Percentiles rank a stretch among this genome's conserved stretches.
Conservation (phyloP, 1,140 invertebrate species). For the Eriosoma lanigerum region DNA sequence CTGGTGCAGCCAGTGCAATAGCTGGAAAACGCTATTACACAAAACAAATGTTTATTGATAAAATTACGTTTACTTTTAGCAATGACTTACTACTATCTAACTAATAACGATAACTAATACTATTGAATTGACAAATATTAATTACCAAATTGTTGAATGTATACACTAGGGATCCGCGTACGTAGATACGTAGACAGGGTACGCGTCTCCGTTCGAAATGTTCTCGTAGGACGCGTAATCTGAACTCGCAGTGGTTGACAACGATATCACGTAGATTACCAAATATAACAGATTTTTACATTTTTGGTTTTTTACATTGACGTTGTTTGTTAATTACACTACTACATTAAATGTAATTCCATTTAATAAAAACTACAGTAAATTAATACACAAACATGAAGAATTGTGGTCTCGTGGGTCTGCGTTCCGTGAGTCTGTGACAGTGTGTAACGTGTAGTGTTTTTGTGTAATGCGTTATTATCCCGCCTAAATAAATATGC, state of each 20-base stretch:
- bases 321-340: background rate
- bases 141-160: too few relatives aligned
- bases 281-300: background rate
- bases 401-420: conserved; percentile 58
- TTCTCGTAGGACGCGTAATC: background rate
- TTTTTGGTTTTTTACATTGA: background rate
- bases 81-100: too few relatives aligned
- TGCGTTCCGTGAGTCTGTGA: conserved; percentile 59
- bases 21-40: too few relatives aligned
- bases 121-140: too few relatives aligned
- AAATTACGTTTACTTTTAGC: too few relatives aligned
- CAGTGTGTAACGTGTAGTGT: background rate
- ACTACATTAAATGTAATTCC: background rate
- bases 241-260: background rate
- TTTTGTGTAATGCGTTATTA: too few relatives aligned
- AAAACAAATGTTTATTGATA: too few relatives aligned
- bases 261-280: too few relatives aligned
- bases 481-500: too few relatives aligned
- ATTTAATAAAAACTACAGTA: conserved; percentile 31
- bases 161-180: background rate
- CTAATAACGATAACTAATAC: too few relatives aligned
- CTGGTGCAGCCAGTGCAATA: too few relatives aligned
- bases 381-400: conserved; percentile 40
- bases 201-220: background rate
- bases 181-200: background rate